Conservation (phyloP, 2,888 invertebrate species). For the Saturnia pavonia region DNA sequence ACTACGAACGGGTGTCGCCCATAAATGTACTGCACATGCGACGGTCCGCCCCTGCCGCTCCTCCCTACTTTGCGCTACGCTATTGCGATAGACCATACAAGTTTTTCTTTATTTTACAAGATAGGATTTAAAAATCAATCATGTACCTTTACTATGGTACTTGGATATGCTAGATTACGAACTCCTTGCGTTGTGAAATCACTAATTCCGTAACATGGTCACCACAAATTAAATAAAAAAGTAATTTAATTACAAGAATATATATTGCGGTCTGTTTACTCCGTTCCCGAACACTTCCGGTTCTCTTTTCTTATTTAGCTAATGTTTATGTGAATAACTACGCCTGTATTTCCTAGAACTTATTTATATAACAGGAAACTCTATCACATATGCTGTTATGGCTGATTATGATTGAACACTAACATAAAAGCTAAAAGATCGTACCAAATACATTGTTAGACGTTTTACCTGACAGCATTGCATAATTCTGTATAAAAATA, state of each 20-base stretch:
- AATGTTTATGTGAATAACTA: not conserved
- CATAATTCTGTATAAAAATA: too few species aligned
- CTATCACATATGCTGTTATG: not conserved
- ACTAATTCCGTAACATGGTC: not conserved
- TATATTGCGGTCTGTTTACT: conserved; percentile 2
- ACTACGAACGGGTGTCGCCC: too few species aligned
- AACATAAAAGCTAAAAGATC: not conserved
- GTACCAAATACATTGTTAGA: not conserved
- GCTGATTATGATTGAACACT: not conserved
- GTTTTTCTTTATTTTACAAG: too few species aligned
- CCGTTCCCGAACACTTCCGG: not conserved
- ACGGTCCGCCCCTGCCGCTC: too few species aligned
- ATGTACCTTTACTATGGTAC: not conserved
- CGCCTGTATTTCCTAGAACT: not conserved
- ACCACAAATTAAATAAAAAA: not conserved
- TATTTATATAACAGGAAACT: not conserved
- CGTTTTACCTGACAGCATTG: too few species aligned
- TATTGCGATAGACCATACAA: too few species aligned
- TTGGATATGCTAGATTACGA: not conserved
- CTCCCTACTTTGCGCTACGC: too few species aligned
- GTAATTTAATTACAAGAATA: not conserved
- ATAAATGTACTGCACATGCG: too few species aligned
- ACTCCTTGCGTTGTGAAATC: not conserved
- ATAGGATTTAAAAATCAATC: not conserved
- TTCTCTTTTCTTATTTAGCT: conserved; percentile 4